Base-by-base conservation (phyloP, 2,888 invertebrate genomes). In the Azorinus chamasolen region DNA sequence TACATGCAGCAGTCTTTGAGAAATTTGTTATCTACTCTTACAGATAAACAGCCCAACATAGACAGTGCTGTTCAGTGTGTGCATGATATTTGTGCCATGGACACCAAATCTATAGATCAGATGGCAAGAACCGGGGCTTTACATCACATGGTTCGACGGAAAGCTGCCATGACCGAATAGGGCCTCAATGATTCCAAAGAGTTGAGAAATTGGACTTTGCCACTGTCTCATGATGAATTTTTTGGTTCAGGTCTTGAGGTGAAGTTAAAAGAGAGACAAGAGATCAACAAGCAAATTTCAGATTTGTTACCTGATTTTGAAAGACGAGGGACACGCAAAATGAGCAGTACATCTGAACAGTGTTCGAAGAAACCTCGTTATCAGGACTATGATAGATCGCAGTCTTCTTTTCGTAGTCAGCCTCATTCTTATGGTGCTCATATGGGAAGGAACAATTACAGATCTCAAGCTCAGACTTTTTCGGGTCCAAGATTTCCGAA, bases 71-170 rank as follows among this genome's bases (percentile, higher is more conserved):
- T 57, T 5, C 70, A 76, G 27, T 51, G 24, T 41, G 66, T 76
- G 20, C n/a, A 72, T 16, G 77, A 77, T 46, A 63, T 68, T 2
- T 77, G 72, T 63, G 72, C 71, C 10, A 72, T 72, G 68, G 39
- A 39, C 16, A 68, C 77, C 14, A 72, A 69, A 53, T 32, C 59
- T 0, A 16, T 77, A 14, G 72, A 77, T 48, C 71, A 72, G 22
- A 5, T 62, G 14, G 77, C 46, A 18, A 25, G 72, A 32, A n/a
- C 68, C 37, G 77, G 72, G 1, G 68, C 77, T 48, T 46, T 62
- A 66, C 57, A 66, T 22, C 70, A 71, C 43, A 24, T 64, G 10
- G 55, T 70, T 14, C 22, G 70, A 12, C 37, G 76, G 0, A 61
- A 62, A 14, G 55, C 62, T 14, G 54, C 64, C n/a, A 73, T 80